These are phyloP conservation scores for Agrochola litura DNA, from an alignment of 2,888 invertebrate species.

Conservation along the genomic window DNA sequence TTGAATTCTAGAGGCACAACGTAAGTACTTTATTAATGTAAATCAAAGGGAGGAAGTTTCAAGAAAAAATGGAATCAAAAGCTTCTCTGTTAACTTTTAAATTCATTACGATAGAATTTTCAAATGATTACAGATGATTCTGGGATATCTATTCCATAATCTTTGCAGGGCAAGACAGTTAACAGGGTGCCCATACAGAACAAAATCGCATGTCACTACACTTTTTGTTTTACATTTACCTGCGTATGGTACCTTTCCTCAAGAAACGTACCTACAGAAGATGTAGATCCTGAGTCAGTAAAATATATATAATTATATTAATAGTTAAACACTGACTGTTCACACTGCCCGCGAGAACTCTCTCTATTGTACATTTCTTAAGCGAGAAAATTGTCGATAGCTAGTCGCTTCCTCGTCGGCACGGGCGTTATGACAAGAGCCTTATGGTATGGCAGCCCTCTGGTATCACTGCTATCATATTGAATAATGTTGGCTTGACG, in stretches of 20 bases:
- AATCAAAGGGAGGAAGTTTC: slow-evolving; percentile 55
- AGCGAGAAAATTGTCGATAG: background rate
- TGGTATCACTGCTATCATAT: slow-evolving; percentile 18
- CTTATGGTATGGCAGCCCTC: background rate
- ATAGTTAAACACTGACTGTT: background rate
- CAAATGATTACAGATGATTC: background rate
- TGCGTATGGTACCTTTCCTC: background rate
- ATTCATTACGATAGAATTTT: slow-evolving; percentile 22
- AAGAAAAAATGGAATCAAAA: slow-evolving; percentile 20
- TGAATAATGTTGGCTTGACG: slow-evolving; percentile 38
- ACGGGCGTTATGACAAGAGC: too few species aligned
- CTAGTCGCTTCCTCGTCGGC: background rate
- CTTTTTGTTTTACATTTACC: background rate
- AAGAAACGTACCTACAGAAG: background rate
- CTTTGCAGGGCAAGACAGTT: background rate
- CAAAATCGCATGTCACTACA: background rate
- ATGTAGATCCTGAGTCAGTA: background rate
- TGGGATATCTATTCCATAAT: background rate
- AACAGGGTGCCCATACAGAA: background rate
- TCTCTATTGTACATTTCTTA: background rate
- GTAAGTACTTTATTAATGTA: slow-evolving; percentile 51
- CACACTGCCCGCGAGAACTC: background rate
- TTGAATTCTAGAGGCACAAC: slow-evolving; percentile 45
- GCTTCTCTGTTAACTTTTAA: slow-evolving; percentile 3
- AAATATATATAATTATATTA: background rate